Evolutionary conservation across 1,140 invertebrate genomes (phyloP).

Genomic region (Drosophila orosa): DNA sequence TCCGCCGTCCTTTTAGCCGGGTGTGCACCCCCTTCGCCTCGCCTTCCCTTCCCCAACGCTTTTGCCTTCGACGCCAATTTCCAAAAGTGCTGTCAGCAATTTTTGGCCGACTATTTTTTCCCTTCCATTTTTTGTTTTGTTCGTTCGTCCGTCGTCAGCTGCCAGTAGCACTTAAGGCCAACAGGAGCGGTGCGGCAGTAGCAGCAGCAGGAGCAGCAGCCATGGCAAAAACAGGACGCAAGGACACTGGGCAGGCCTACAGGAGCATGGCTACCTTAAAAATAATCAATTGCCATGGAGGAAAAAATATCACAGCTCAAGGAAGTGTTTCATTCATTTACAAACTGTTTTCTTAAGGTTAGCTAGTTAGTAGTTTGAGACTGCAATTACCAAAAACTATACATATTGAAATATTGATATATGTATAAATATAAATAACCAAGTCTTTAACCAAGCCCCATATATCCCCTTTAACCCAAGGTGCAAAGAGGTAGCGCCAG

Average conservation of each 20-base stretch:
- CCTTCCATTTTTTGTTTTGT: conserved; percentile 25
- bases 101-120: conserved; percentile 62
- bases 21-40: neutral
- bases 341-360: neutral
- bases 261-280: conserved; percentile 8
- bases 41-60: neutral
- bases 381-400: too few relatives aligned
- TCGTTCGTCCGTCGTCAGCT: conserved; percentile 58
- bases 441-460: neutral
- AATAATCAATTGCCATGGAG: neutral
- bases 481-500: conserved; percentile 22
- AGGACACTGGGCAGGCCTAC: neutral
- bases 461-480: neutral
- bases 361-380: neutral
- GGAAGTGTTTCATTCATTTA: too few relatives aligned
- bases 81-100: conserved; percentile 76
- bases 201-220: conserved; percentile 25
- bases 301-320: neutral
- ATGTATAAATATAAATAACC: too few relatives aligned
- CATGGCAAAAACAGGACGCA: conserved; percentile 11
- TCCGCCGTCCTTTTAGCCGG: neutral
- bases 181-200: conserved; percentile 20
- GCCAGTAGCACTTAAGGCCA: conserved; percentile 71
- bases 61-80: conserved; percentile 60
- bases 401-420: too few relatives aligned